A percentile compares a stretch with the other conserved stretches of the same genome.
phyloP scores from a whole-genome alignment of 2,888 invertebrate genomes.

The Strigamia maritima region DNA sequence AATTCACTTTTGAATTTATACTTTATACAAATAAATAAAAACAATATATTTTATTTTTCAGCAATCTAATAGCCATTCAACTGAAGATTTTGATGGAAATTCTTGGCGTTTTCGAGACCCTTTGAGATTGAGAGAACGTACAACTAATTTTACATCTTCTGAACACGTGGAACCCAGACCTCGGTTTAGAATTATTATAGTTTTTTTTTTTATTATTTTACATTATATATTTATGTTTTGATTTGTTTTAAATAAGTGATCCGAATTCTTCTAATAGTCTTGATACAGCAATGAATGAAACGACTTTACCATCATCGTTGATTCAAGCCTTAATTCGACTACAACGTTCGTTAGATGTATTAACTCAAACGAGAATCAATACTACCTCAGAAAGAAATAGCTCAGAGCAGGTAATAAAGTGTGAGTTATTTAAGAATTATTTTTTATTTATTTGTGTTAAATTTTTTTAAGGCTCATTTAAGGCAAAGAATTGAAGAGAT shows the following conservation, averaged over 20 bases:
- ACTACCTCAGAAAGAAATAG: slow-evolving; percentile 20
- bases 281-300: not conserved
- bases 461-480: slow-evolving; percentile 28
- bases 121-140: slow-evolving; percentile 11
- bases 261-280: not conserved
- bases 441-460: not conserved
- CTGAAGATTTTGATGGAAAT: slow-evolving; percentile 24
- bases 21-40: not conserved
- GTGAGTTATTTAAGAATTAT: not conserved
- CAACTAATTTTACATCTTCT: not conserved
- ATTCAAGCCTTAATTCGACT: slow-evolving; percentile 36
- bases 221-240: not conserved
- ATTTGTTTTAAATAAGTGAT: not conserved
- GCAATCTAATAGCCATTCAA: not conserved
- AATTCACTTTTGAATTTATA: not conserved
- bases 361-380: slow-evolving; percentile 24
- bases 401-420: slow-evolving; percentile 25
- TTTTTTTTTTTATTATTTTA: not conserved
- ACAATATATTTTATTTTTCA: not conserved
- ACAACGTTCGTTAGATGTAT: slow-evolving; percentile 33
- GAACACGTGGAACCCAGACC: not conserved
- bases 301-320: slow-evolving; percentile 35
- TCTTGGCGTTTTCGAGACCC: slow-evolving; percentile 38
- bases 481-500: slow-evolving; percentile 38
- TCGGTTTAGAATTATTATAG: not conserved